phyloP scores from a whole-genome alignment of 2,888 invertebrate species.

The Pseudococcus longispinus region DNA sequence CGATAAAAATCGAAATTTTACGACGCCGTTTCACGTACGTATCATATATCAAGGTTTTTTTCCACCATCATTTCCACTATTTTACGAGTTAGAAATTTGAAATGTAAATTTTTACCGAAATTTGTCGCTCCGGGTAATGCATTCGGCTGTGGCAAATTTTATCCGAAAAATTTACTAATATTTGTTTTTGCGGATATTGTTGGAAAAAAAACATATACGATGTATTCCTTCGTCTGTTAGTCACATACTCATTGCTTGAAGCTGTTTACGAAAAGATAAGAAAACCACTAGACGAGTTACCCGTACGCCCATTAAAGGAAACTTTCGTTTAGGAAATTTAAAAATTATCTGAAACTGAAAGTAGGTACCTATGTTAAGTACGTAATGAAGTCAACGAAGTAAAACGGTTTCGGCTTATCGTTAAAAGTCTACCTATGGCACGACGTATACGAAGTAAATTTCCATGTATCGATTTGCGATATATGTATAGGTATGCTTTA shows the following conservation, averaged over 20 bases:
- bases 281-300: background rate
- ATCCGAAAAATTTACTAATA: background rate
- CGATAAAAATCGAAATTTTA: too few relatives aligned
- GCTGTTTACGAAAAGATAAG: slow-evolving; percentile 10
- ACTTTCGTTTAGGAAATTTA: background rate
- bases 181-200: background rate
- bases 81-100: background rate
- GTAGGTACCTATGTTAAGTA: background rate
- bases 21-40: too few relatives aligned
- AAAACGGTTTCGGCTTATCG: background rate
- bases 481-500: too few relatives aligned
- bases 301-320: background rate
- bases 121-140: background rate
- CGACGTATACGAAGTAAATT: slow-evolving; percentile 7
- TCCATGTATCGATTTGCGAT: slow-evolving; percentile 10
- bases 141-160: background rate
- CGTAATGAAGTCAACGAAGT: background rate
- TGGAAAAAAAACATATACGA: background rate
- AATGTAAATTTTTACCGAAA: background rate
- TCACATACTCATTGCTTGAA: background rate
- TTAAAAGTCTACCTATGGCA: background rate
- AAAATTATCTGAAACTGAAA: background rate
- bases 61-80: background rate
- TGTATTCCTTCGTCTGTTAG: too few relatives aligned
- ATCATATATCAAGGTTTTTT: background rate